Evolutionary conservation across 2,888 invertebrate genomes (phyloP), one percentile per base, ranked within the genome.

Genomic region (Alviniconcha strummeri): DNA sequence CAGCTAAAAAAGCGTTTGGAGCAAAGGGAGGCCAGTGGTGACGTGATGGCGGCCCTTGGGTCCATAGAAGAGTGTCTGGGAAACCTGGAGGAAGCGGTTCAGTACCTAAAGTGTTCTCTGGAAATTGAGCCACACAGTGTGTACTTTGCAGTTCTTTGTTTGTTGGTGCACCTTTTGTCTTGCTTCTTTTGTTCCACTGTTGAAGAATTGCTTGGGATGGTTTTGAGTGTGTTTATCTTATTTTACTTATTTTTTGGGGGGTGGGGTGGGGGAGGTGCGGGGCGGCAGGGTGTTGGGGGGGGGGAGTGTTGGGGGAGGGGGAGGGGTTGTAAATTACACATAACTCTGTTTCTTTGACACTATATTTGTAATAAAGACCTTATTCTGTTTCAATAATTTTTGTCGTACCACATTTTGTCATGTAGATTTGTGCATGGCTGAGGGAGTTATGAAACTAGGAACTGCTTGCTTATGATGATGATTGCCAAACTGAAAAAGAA

Each of bases 51-150:
- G 36, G 89, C 90, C 8, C 81, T 91, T 17, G 88, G 89, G 6
- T 89, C 90, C 11, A 88, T 89, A 77, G 88, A 89, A 81, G 91
- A 91, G 74, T 88, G 87, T 82, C 81, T 88, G 8, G 88, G 87
- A 36, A 87, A 89, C 72, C 83, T 86, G 13, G 83, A 84, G 19
- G 75, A 85, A 15, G 90, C 91, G 52, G 87, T 86, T 54, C 76
- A 88, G 72, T 85, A 88, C 77, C 85, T 91, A n/a, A 85, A 88
- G 71, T 84, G 84, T 60, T 90, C 91, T 57, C 75, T 89, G 5
- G 82, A 84, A 15, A 79, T 78, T 57, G 81, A 86, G 5, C 87
- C 90, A 83, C 83, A 88, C 36, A 88, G 90, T 89, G 84, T 72
- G 85, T 82, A 52, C 17, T 79, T 71, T 80, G 19, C 11, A 19